Evolutionary conservation across 1,140 invertebrate species (phyloP), one percentile per base, ranked within the genome.

Genomic region (Saccostrea glomerata): DNA sequence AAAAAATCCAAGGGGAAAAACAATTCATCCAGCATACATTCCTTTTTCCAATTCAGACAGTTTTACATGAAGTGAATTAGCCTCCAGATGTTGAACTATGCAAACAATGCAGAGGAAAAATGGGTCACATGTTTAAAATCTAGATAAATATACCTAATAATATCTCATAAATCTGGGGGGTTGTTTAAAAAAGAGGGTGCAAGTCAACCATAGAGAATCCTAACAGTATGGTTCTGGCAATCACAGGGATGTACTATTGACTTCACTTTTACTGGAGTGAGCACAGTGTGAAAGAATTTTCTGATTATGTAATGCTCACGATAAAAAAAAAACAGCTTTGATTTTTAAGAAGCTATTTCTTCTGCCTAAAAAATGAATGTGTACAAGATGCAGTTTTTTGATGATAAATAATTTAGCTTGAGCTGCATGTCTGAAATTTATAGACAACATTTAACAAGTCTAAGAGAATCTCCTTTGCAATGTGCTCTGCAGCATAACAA

Each of bases 101-200:
- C 70, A 77, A 77, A 77, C 25, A 77, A 77, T 77, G 70, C 70
- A 23, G 25, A 77, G 25, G 70, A 77, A 36, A 36, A 77, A 25
- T 77, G 70, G 70, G 70, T 77, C 70, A 77, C 23, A 77, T 77
- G 66, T 77, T 77, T 77, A 77, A 77, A 77, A 11, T 77, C 70
- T 77, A 30, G 70, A 77, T 77, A 77, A 77, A 77, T 77, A 77
- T 77, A 77, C 70, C 70, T 77, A 77, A 77, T 77, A 77, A 77
- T 77, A 77, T 77, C 70, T 36, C 70, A 77, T 77, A 77, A 36
- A 77, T 77, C 25, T 77, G 70, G 25, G 70, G 25, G 70, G 23
- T 25, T 77, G 70, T 77, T 77, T 40, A 77, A 77, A 77, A 77
- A 77, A 4, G 70, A 77, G 23, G 70, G 25, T 77, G 70, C 70